Percentiles rank a stretch among this genome's conserved stretches.
phyloP scores from a whole-genome alignment of 2,113 vertebrate genomes.

The Heterotis niloticus region DNA sequence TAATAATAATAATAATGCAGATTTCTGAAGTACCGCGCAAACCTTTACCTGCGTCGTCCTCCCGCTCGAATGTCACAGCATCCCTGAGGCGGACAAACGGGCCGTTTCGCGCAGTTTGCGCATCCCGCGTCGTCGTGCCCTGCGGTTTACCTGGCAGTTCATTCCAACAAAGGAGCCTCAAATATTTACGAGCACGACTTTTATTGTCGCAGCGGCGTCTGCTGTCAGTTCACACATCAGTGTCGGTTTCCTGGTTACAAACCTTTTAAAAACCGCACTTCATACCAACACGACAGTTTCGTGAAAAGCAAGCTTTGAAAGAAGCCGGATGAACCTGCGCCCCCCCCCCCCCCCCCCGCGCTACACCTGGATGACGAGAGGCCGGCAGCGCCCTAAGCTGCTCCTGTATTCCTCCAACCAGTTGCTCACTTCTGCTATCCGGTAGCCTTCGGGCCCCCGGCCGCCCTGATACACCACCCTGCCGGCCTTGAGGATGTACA shows the following conservation, averaged over 20 bases:
- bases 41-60: no score
- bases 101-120: no score
- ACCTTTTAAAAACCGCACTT: conserved; percentile 93
- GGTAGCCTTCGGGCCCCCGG: conserved; percentile 91
- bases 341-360: no score
- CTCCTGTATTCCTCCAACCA: conserved; percentile 86
- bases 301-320: not conserved
- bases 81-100: no score
- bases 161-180: no score
- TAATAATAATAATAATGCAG: no score
- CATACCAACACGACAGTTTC: conserved; percentile 76
- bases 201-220: conserved; percentile 27
- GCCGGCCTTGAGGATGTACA: conserved; percentile 85
- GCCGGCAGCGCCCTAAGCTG: conserved; percentile 58
- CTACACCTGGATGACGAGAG: conserved; percentile 77
- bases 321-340: no score
- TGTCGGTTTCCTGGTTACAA: conserved; percentile 81
- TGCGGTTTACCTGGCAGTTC: no score
- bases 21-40: no score
- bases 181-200: no score
- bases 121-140: no score
- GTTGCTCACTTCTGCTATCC: conserved; percentile 83
- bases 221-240: conserved; percentile 80
- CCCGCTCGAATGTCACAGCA: no score
- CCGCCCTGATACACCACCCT: conserved; percentile 90